A percentile compares a stretch with the other conserved stretches of the same genome.
These are phyloP conservation scores for Ferdinandea cuprea DNA, from an alignment of 2,888 invertebrate species.

Conservation along the genomic window DNA sequence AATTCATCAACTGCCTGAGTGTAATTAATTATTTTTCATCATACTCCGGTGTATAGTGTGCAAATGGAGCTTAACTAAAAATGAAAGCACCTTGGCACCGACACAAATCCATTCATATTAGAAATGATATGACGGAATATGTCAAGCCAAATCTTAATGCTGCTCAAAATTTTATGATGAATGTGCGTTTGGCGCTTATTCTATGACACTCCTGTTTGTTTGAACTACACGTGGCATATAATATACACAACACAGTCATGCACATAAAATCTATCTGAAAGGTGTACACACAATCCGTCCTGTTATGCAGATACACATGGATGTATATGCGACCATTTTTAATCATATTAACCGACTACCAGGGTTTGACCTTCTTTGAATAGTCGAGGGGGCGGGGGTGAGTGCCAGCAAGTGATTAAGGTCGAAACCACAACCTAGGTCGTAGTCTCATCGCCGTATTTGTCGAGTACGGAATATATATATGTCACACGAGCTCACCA, in stretches of 20 bases:
- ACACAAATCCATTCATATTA: conserved; percentile 6
- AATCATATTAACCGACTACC: conserved; percentile 69
- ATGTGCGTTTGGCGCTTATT: conserved; percentile 13
- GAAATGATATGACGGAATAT: conserved; percentile 12
- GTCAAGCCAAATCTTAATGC: conserved; percentile 59
- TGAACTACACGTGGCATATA: conserved; percentile 13
- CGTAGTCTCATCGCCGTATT: conserved; percentile 21
- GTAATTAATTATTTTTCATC: conserved; percentile 49
- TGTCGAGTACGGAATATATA: conserved; percentile 51
- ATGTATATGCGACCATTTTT: conserved; percentile 56
- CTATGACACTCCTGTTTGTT: background rate
- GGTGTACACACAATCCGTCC: conserved; percentile 1
- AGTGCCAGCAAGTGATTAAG: conserved; percentile 61
- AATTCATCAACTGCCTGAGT: conserved; percentile 57
- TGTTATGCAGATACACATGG: background rate
- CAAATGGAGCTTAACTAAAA: conserved; percentile 22
- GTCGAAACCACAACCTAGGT: conserved; percentile 68
- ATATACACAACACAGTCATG: background rate
- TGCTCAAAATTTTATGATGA: conserved; percentile 33
- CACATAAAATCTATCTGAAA: background rate
- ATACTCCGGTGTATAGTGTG: background rate
- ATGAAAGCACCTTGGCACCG: no score
- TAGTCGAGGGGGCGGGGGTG: conserved; percentile 26
- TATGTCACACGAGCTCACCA: conserved; percentile 27
- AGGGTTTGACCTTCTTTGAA: conserved; percentile 68